phyloP scores from a whole-genome alignment of 1,140 invertebrate genomes.

The Cotesia chilonis region DNA sequence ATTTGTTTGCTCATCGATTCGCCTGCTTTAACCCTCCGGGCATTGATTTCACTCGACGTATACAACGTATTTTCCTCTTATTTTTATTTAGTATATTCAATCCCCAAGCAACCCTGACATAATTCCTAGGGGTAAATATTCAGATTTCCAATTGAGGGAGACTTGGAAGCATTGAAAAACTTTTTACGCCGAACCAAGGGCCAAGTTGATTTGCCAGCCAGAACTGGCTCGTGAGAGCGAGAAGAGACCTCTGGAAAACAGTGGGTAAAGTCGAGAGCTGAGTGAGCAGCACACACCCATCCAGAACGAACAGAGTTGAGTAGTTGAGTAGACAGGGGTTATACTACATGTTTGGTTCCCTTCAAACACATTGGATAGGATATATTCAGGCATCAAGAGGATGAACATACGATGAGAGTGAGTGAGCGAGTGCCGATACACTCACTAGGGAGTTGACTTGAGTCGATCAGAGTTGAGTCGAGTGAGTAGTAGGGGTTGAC shows the following conservation, averaged over 20 bases:
- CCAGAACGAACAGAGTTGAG: neutral
- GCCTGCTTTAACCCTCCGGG: neutral
- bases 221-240: neutral
- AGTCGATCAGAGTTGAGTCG: conserved; percentile 17
- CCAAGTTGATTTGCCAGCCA: neutral
- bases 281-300: neutral
- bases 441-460: conserved; percentile 17
- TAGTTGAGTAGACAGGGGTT: neutral
- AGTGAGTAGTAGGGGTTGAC: conserved; percentile 23
- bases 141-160: conserved; percentile 34
- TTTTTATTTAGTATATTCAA: conserved; percentile 6
- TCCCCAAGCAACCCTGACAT: conserved; percentile 20
- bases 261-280: neutral
- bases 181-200: conserved; percentile 26
- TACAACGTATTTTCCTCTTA: conserved; percentile 15
- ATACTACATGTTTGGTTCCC: conserved; percentile 25
- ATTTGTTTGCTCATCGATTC: conserved; percentile 30
- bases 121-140: conserved; percentile 35
- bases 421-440: conserved; percentile 10
- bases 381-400: conserved; percentile 25
- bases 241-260: neutral
- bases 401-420: conserved; percentile 7
- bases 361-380: conserved; percentile 19
- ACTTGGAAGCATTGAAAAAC: conserved; percentile 34
- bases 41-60: conserved; percentile 14